Evolutionary conservation across 2,888 invertebrate species (phyloP).

Genomic region (Drosophila suboccidentalis): DNA sequence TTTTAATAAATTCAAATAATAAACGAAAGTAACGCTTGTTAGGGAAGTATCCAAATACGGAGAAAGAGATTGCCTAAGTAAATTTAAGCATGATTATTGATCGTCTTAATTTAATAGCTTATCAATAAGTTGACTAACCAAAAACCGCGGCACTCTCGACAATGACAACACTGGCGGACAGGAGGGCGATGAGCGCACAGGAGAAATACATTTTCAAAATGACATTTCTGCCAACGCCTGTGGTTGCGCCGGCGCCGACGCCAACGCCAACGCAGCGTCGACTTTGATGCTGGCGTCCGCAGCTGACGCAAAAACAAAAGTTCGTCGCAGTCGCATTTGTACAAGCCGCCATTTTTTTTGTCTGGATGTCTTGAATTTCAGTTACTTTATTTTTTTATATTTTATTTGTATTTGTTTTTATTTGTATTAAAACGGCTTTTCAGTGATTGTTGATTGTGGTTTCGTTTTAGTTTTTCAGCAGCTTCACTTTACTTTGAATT

Average conservation of each 20-base stretch:
- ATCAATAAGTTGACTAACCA: constrained; percentile 77
- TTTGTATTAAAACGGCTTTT: constrained; percentile 63
- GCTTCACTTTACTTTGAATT: constrained; percentile 56
- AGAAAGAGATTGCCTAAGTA: not conserved
- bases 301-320: constrained; percentile 54
- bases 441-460: constrained; percentile 52
- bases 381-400: constrained; percentile 28
- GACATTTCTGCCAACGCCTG: constrained; percentile 42
- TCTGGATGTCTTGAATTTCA: constrained; percentile 56
- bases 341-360: constrained; percentile 66
- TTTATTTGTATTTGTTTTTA: constrained; percentile 27
- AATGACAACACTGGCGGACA: constrained; percentile 71
- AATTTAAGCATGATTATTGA: not conserved
- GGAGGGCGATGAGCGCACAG: constrained; percentile 76
- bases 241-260: constrained; percentile 41
- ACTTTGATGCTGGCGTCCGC: constrained; percentile 54
- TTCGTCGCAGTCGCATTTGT: constrained; percentile 34
- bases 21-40: not conserved
- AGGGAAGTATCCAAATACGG: not conserved
- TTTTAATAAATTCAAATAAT: not conserved
- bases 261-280: constrained; percentile 54
- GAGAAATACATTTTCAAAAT: constrained; percentile 75
- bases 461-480: constrained; percentile 23
- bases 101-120: constrained; percentile 8
- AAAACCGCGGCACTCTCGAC: constrained; percentile 84